Percentiles rank a stretch among this genome's conserved stretches.
Conservation (phyloP, 2,797 vertebrate genomes). For the Rhinoraja longicauda region DNA sequence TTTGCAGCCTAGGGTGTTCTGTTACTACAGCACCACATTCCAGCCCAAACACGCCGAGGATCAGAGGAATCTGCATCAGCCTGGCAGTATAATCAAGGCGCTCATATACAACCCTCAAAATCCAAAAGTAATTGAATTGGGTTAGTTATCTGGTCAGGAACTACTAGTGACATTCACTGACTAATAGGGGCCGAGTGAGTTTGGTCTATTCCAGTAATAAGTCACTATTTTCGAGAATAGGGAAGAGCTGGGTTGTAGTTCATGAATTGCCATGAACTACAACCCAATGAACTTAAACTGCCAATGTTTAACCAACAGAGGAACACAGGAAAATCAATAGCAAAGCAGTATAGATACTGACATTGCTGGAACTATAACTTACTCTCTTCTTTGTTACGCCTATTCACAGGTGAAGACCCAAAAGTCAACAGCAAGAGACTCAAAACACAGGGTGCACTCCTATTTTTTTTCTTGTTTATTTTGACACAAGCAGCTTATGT, state of each 20-base stretch:
- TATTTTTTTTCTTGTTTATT: background rate
- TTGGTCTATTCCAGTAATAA: background rate
- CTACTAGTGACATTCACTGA: background rate
- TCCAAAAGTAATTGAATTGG: background rate
- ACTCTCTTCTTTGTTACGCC: background rate
- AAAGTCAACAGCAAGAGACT: background rate
- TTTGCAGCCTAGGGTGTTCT: background rate
- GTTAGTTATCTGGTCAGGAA: background rate
- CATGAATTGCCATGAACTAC: too few relatives aligned
- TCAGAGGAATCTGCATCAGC: background rate
- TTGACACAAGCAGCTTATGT: background rate
- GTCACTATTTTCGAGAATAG: background rate
- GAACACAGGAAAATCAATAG: background rate
- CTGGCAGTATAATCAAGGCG: background rate
- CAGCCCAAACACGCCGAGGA: background rate
- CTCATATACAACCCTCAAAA: conserved; percentile 20
- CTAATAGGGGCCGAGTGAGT: background rate
- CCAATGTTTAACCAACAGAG: background rate
- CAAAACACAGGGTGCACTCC: background rate
- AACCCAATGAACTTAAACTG: too few relatives aligned
- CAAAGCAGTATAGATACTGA: background rate
- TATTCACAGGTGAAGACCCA: background rate
- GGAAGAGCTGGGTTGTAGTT: background rate
- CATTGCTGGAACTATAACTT: background rate
- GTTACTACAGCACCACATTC: conserved; percentile 12